A percentile compares a stretch with the other conserved stretches of the same genome.
phyloP scores from a whole-genome alignment of 2,113 vertebrate species.

The Anhinga rufa region DNA sequence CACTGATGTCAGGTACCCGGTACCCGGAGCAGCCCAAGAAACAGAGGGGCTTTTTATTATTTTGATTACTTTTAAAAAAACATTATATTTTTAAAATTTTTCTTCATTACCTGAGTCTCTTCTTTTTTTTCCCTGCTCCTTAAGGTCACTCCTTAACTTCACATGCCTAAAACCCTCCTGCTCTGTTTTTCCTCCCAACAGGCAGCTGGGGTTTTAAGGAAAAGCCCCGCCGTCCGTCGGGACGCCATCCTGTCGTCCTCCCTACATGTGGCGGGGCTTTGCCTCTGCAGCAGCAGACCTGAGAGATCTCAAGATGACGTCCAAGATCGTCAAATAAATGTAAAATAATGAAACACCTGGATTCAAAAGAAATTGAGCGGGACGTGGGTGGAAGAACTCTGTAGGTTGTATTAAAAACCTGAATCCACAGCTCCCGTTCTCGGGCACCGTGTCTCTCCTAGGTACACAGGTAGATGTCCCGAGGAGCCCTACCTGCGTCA shows the following conservation, averaged over 20 bases:
- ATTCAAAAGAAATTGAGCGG: neutral
- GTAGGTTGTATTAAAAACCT: neutral
- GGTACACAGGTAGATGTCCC: neutral
- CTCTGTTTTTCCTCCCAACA: neutral
- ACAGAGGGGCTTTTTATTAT: neutral
- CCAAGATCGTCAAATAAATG: neutral
- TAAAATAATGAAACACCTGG: neutral
- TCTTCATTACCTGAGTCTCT: neutral
- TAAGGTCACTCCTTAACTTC: neutral
- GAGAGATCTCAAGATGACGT: neutral
- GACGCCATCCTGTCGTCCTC: neutral
- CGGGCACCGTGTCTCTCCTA: neutral
- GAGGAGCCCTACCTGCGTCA: neutral
- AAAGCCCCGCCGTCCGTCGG: neutral
- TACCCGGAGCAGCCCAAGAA: neutral
- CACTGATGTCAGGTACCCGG: neutral
- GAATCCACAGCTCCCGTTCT: neutral
- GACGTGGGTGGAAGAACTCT: neutral
- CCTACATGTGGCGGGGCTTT: neutral
- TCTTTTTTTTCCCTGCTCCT: neutral
- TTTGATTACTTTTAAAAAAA: neutral
- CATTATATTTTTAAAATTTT: no score
- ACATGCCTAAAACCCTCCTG: rapidly evolving
- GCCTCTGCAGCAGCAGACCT: neutral
- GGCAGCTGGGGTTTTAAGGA: neutral